Base-by-base conservation (phyloP, 2,113 vertebrate genomes). In the Apaloderma vittatum region DNA sequence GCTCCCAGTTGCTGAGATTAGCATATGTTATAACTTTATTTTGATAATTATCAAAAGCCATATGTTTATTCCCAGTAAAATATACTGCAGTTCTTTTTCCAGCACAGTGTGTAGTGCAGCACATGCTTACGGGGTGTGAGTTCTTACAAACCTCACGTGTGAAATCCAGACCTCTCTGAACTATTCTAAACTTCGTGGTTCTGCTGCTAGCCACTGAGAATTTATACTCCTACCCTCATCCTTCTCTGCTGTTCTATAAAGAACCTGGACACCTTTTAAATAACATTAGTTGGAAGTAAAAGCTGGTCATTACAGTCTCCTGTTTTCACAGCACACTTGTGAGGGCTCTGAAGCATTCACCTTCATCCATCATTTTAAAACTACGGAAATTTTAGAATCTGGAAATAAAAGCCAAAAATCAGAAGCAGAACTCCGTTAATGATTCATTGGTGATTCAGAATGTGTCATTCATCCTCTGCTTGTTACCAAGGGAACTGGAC, bases 401-500 rank as follows among this genome's bases (percentile, higher is more conserved):
- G 61, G 83, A 96, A 96, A 92, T 80, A 95, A 88, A 97, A 95
- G 93, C 81, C 74, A 94, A 96, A 82, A 92, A 92, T 80, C 91
- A 90, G 94, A 98, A 97, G 95, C 87, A 95, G 96, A 97, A 97
- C 92, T 92, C 59, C 70, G 81, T 78, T 93, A 90, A 96, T 98
- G 97, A 98, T 97, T 98, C 98, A 98, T 29, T 20, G 89, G 78
- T 98, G 97, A 98, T 95, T 98, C 98, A 98, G 87, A 90, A 52
- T 97, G 93, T 98, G 86, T 97, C 81, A 59, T 92, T 97, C 96
- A 94, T 92, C 81, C 66, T 80, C 72, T 79, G 36, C 80, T 92
- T 96, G 97, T 98, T 97, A 80, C 95, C 96, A 97, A 96, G 96
- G 95, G 87, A 98, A 98, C 98, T 66, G 65, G 86, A 91, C 96